Conservation (phyloP, 2,888 invertebrate genomes). For the Ochropleura leucogaster region DNA sequence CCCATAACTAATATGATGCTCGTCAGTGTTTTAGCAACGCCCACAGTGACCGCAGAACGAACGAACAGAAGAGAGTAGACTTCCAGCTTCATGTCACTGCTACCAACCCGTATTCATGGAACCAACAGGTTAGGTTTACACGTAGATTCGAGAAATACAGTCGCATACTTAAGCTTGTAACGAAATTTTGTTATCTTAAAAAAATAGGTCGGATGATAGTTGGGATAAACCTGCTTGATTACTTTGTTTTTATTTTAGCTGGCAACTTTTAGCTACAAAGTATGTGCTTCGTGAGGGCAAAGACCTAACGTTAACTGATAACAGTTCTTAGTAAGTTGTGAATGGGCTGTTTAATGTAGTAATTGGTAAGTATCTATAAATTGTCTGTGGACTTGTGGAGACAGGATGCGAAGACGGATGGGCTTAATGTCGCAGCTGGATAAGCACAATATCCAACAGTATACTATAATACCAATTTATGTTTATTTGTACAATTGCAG, state of each 20-base stretch:
- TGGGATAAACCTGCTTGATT: slow-evolving; percentile 46
- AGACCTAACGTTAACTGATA: slow-evolving; percentile 45
- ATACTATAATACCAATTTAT: too few species aligned
- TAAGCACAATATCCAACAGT: background rate
- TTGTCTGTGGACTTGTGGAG: background rate
- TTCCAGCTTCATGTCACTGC: too few species aligned
- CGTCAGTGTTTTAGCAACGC: background rate
- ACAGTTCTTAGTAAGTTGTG: slow-evolving; percentile 37
- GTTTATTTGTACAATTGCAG: too few species aligned
- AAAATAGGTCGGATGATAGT: slow-evolving; percentile 48
- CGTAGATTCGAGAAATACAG: background rate
- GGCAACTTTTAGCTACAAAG: slow-evolving; percentile 5
- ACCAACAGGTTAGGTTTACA: background rate
- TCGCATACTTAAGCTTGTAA: background rate
- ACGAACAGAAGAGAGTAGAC: background rate
- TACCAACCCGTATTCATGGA: background rate
- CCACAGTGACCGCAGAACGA: background rate
- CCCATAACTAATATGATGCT: background rate
- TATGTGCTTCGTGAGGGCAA: slow-evolving; percentile 22
- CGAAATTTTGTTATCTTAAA: slow-evolving; percentile 41
- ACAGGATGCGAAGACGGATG: too few species aligned
- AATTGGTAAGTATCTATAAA: background rate
- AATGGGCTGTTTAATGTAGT: slow-evolving; percentile 34
- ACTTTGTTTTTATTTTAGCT: slow-evolving; percentile 2
- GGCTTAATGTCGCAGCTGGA: background rate